Conservation (phyloP, 1,140 invertebrate genomes). For the Lucilia sericata region DNA sequence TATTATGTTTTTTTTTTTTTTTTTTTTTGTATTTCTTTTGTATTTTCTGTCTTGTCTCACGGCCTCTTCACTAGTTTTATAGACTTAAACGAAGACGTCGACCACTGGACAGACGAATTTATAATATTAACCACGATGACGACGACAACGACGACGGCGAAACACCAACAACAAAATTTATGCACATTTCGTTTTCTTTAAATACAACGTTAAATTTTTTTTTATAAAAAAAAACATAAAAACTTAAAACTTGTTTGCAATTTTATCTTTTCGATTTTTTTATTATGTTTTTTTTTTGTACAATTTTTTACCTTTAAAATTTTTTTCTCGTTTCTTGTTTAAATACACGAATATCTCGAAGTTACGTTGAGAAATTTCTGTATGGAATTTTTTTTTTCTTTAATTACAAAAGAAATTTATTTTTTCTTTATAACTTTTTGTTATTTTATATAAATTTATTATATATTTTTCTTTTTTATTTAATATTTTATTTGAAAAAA, state of each 20-base stretch:
- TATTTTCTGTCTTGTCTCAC: constrained; percentile 21
- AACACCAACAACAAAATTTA: background rate
- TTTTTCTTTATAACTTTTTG: background rate
- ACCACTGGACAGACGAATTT: background rate
- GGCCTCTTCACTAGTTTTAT: constrained; percentile 9
- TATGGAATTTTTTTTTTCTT: constrained; percentile 43
- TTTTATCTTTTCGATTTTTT: constrained; percentile 31
- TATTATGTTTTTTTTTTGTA: background rate
- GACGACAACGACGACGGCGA: background rate
- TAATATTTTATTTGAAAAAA: constrained; percentile 5
- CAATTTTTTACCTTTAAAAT: background rate
- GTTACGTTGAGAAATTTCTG: constrained; percentile 37
- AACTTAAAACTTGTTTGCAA: constrained; percentile 38
- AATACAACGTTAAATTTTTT: background rate
- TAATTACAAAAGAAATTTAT: background rate
- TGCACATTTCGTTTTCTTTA: constrained; percentile 31
- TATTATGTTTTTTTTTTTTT: background rate
- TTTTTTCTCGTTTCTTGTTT: background rate
- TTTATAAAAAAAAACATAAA: background rate
- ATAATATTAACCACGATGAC: background rate
- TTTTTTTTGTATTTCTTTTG: too few relatives aligned
- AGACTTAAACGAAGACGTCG: background rate
- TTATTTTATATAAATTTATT: constrained; percentile 2
- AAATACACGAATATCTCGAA: constrained; percentile 18
- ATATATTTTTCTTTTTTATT: background rate